Base-by-base conservation (phyloP, 2,113 vertebrate genomes). In the Oryzias curvinotus region DNA sequence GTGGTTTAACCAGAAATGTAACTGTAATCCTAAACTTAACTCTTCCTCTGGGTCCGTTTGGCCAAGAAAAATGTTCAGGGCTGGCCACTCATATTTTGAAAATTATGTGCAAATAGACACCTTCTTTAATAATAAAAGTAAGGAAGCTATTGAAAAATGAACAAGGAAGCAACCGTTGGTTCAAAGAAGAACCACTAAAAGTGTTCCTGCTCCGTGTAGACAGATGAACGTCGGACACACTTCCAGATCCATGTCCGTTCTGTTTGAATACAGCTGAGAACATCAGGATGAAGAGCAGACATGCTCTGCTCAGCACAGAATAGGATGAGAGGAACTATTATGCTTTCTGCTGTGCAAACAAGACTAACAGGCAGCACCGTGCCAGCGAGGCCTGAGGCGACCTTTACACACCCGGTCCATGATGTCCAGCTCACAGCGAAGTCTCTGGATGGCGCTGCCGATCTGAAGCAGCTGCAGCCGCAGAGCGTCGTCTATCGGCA, bases 391-490 rank as follows among this genome's bases (percentile, higher is more conserved):
- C 17, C 3, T 7, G 14, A 1, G 42, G 45, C 49, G 57, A 51
- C 15, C 2, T 51, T 21, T 57, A 86, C 93, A 90, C 85, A 99
- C 97, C 88, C 92, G 94, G 86, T 96, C 97, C 96, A 99, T 98
- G 68, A 99, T 98, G 77, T 98, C 97, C 8, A 99, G 64, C 68
- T 99, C 97, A 74, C 96, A 99, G 49, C 97, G 96, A 1, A 99
- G 93, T 53, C 97, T 91, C 82, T 98, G 96, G 64, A 98, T 95
- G 55, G 97, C 96, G 15, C 96, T 99, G 21, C 96, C 95, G 10
- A 99, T 98, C 82, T 96, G 91, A 41, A 98, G 92, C 65, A 99
- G 86, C 83, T 98, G 96, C 47, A 99, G 94, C 67, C 97, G 88
- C 16, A 99, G 85, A 3, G 87, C 92, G 45, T 99, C 95, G 14